Conservation (phyloP, 2,797 vertebrate species). For the Mormyrops boulengeri region DNA sequence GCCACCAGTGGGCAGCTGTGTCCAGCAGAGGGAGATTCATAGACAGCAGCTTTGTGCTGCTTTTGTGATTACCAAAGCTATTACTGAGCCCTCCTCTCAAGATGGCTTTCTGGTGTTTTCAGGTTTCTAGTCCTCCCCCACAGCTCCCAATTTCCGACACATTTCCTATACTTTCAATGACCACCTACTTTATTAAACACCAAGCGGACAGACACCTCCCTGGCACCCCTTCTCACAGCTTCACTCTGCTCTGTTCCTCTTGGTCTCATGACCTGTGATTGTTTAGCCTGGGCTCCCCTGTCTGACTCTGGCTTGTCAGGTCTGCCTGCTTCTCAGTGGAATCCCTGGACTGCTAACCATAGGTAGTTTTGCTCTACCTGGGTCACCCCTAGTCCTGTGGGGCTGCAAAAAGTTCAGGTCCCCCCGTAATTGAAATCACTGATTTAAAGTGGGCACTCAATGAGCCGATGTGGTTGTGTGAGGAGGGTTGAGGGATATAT, state of each 20-base stretch:
- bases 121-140: not conserved
- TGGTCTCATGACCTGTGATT: not conserved
- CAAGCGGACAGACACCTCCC: not conserved
- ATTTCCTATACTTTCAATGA: not conserved
- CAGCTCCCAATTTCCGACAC: not conserved
- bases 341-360: not conserved
- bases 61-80: not conserved
- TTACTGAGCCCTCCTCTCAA: not conserved
- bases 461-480: conserved; percentile 9
- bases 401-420: not conserved
- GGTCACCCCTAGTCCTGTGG: not conserved
- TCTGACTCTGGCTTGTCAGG: not conserved
- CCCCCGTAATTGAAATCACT: not conserved
- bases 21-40: not conserved
- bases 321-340: not conserved
- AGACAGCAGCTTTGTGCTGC: not conserved
- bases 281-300: not conserved
- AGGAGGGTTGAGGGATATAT: not conserved
- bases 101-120: not conserved
- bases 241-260: not conserved
- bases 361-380: not conserved
- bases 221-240: not conserved
- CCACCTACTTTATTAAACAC: not conserved
- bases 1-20: not conserved
- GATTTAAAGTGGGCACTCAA: conserved; percentile 5